Percentiles rank a stretch among this genome's conserved stretches.
Conservation (phyloP, 2,888 invertebrate genomes). For the Drosophila fungiperda region DNA sequence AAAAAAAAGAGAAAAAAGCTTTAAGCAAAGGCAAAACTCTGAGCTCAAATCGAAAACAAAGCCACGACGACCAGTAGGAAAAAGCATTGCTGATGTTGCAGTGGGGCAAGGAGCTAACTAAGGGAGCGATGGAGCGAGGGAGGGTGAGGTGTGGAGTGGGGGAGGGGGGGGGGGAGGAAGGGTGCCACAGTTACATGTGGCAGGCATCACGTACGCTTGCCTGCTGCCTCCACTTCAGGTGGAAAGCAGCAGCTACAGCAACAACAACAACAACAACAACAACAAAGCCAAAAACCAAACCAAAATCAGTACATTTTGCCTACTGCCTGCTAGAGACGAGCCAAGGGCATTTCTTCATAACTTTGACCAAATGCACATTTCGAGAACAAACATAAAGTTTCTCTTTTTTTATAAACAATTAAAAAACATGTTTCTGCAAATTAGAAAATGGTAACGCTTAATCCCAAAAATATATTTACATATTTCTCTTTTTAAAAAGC, state of each 20-base stretch:
- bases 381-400: not conserved
- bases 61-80: slow-evolving; percentile 58
- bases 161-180: not conserved
- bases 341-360: slow-evolving; percentile 7
- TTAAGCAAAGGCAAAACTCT: slow-evolving; percentile 62
- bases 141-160: not conserved
- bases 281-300: slow-evolving; percentile 14
- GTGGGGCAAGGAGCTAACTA: slow-evolving; percentile 25
- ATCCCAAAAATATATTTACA: not conserved
- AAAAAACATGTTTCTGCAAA: not conserved
- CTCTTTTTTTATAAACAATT: not conserved
- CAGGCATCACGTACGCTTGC: slow-evolving; percentile 43
- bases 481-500: not conserved
- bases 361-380: not conserved
- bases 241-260: slow-evolving; percentile 15
- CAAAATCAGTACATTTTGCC: slow-evolving; percentile 40
- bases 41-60: slow-evolving; percentile 71
- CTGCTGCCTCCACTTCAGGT: slow-evolving; percentile 58
- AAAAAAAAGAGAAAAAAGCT: slow-evolving; percentile 41
- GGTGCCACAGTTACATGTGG: slow-evolving; percentile 22
- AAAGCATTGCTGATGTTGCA: slow-evolving; percentile 14
- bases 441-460: not conserved
- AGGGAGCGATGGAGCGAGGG: not conserved
- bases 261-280: slow-evolving; percentile 21
- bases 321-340: slow-evolving; percentile 13